These are phyloP conservation scores for Ochotona princeps DNA, from an alignment of 2,113 vertebrate genomes.

Conservation along the genomic window DNA sequence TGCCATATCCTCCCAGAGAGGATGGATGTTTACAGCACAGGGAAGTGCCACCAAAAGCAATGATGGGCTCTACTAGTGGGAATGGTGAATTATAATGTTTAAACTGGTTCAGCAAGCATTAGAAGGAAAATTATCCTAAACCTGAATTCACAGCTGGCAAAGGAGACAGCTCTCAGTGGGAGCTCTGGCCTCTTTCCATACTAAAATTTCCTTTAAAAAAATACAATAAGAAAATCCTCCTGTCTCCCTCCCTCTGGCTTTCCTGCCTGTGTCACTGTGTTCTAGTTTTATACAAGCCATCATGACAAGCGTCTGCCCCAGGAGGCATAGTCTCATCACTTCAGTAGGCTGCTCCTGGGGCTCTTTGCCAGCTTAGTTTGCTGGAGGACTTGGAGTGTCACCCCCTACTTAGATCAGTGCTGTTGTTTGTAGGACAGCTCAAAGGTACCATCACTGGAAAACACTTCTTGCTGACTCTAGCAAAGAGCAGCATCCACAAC, in stretches of 20 bases:
- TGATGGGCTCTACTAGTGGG: background rate
- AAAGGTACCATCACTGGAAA: background rate
- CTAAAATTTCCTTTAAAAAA: constrained; percentile 67
- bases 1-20: constrained; percentile 12
- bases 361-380: constrained; percentile 37
- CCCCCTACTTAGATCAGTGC: background rate
- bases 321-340: constrained; percentile 7
- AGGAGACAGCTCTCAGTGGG: constrained; percentile 59
- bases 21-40: background rate
- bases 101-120: constrained; percentile 12
- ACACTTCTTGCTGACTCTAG: background rate
- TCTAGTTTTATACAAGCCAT: constrained; percentile 38
- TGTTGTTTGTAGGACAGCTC: constrained; percentile 2
- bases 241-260: background rate
- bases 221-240: constrained; percentile 43
- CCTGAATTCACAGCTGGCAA: constrained; percentile 52
- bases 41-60: constrained; percentile 29
- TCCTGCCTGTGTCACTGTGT: background rate
- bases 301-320: background rate
- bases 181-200: constrained; percentile 64
- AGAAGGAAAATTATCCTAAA: background rate
- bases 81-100: constrained; percentile 49
- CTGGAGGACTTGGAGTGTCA: background rate
- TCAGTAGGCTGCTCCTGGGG: constrained; percentile 18
- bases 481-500: background rate